Evolutionary conservation across 2,888 invertebrate genomes (phyloP).

Genomic region (Drosophila percnosoma): DNA sequence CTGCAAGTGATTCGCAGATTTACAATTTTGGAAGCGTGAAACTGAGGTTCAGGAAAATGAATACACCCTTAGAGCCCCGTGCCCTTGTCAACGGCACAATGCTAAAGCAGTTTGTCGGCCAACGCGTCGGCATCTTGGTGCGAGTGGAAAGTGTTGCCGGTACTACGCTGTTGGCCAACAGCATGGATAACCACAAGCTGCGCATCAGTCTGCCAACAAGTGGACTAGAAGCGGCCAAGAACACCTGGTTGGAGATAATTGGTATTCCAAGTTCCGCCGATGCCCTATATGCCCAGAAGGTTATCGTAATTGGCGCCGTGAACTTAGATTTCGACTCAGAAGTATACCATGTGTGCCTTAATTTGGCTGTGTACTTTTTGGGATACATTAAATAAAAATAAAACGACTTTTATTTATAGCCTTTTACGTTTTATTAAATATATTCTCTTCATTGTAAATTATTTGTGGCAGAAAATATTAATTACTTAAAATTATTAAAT

Average conservation of each 20-base stretch:
- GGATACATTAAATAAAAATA: too few species aligned
- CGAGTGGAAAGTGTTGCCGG: slow-evolving; percentile 78
- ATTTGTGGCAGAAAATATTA: neutral
- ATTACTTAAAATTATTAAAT: neutral
- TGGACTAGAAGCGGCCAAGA: slow-evolving; percentile 56
- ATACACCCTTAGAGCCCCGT: slow-evolving; percentile 72
- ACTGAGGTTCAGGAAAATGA: slow-evolving; percentile 20
- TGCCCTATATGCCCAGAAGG: slow-evolving; percentile 80
- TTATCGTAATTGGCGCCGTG: slow-evolving; percentile 80
- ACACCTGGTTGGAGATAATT: slow-evolving; percentile 83
- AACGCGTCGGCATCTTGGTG: slow-evolving; percentile 81
- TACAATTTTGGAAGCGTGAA: neutral
- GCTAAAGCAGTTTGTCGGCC: slow-evolving; percentile 78
- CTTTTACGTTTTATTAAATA: neutral
- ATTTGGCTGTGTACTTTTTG: slow-evolving; percentile 12
- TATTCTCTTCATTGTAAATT: neutral
- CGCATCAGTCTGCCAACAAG: slow-evolving; percentile 73
- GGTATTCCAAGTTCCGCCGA: slow-evolving; percentile 71
- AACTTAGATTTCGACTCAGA: slow-evolving; percentile 73
- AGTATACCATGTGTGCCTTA: neutral
- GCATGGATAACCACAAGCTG: slow-evolving; percentile 79
- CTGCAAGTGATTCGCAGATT: too few species aligned
- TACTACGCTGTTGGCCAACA: slow-evolving; percentile 66
- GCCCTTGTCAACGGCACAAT: slow-evolving; percentile 79
- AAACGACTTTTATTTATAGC: neutral